Evolutionary conservation across 2,113 vertebrate genomes (phyloP).

Genomic region (Accipiter cooperii): DNA sequence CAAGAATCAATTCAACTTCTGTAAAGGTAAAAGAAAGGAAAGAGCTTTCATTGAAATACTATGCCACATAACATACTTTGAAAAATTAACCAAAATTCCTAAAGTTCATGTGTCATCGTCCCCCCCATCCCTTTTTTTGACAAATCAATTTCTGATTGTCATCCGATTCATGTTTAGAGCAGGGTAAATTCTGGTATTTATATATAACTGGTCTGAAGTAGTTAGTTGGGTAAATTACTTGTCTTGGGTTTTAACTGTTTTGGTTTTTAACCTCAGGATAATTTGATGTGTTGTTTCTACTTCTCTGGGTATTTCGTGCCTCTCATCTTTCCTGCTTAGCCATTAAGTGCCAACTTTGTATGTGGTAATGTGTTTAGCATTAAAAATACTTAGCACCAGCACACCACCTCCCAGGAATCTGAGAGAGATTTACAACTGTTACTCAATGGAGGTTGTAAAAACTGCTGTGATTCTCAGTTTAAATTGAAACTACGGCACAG

Average conservation of each 20-base stretch:
- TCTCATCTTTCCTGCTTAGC: not conserved
- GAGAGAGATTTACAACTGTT: not conserved
- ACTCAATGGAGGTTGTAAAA: not conserved
- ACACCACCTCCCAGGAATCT: not conserved
- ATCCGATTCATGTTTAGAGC: not conserved
- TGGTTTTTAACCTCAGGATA: not conserved
- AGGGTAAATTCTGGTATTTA: not conserved
- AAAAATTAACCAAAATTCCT: not conserved
- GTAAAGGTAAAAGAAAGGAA: not conserved
- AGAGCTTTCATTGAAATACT: not conserved
- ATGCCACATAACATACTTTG: not conserved
- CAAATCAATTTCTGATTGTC: not conserved
- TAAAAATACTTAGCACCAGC: not conserved
- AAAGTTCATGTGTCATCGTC: not conserved
- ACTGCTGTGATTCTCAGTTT: not conserved
- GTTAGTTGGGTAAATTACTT: not conserved
- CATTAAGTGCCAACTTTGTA: not conserved
- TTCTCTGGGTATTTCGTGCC: not conserved
- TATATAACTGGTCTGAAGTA: not conserved
- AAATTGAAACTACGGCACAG: not conserved
- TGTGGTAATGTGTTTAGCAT: not conserved
- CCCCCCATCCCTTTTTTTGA: not conserved
- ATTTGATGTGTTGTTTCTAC: not conserved
- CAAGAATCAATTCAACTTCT: not conserved
- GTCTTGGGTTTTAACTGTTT: not conserved